Base-by-base conservation (phyloP, 2,113 vertebrate species). In the Gallinago undulata region DNA sequence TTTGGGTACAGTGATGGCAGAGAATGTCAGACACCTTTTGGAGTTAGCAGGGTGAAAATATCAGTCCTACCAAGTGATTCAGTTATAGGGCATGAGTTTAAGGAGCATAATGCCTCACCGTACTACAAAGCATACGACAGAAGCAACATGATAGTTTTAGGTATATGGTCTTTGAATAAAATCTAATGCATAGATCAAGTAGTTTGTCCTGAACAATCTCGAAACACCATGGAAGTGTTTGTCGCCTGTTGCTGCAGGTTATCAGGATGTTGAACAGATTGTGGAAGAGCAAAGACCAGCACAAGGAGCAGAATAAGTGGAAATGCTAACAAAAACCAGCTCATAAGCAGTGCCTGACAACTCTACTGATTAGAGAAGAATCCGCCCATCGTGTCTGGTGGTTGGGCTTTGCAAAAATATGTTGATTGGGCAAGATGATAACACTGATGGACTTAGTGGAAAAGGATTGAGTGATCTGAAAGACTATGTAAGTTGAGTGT, bases 151-250 rank as follows among this genome's bases (percentile, higher is more conserved):
- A 66, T 19, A 13, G 63, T 10, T 45, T 66, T 43, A 31, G 28
- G 63, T 66, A 8, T 5, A 21, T 7, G 13, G n/a, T 11, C 64
- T 89, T 35, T 28, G 18, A 77, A 39, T 41, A 70, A 79, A 79
- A 80, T n/a, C 33, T 13, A 69, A 79, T 6, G 35, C 21, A 23
- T 13, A 35, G 31, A 45, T 43, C 22, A 17, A 77, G 63, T 18
- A 55, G 56, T 3, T 88, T 56, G 31, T 47, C 72, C 62, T 77
- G 9, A 85, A 55, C 33, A 17, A 64, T 1, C 53, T 47, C 4
- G 1, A 79, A 55, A 13, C 28, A 11, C 30, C 21, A 11, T 0
- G 3, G 48, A 21, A 5, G 6, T 3, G 14, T 24, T 28, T 31
- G 64, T 45, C 60, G 17, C 53, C 25, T 47, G 47, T 47, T 47